Evolutionary conservation across 2,113 vertebrate genomes (phyloP).

Genomic region (Dicaeum eximium): DNA sequence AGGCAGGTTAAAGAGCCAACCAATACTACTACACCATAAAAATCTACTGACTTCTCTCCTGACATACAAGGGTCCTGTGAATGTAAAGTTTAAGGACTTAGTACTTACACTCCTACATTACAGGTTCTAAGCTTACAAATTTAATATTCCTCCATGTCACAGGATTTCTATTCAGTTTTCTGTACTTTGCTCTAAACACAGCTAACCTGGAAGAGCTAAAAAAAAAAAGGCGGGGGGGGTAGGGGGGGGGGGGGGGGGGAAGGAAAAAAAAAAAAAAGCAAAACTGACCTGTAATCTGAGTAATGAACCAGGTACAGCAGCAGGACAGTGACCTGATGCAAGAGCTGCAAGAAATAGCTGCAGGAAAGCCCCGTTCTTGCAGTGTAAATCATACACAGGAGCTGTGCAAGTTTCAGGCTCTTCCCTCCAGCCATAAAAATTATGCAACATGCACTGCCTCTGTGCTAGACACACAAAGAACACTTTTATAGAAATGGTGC

Average conservation of each 20-base stretch:
- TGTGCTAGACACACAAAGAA: not conserved
- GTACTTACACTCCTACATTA: not conserved
- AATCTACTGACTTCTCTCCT: not conserved
- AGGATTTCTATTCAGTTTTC: not conserved
- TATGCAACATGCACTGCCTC: not conserved
- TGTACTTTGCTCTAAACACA: not conserved
- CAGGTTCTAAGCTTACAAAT: not conserved
- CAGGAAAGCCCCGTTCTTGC: not conserved
- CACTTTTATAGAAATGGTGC: not conserved
- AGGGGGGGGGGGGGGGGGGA: accelerated
- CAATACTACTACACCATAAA: not conserved
- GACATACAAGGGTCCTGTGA: not conserved
- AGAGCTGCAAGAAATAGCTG: not conserved
- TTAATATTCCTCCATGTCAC: not conserved
- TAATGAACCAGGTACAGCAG: not conserved
- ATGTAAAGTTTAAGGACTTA: not conserved
- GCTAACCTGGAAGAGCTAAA: not conserved
- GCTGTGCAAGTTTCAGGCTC: not conserved
- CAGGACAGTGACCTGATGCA: not conserved
- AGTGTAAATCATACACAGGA: not conserved
- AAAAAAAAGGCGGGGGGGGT: not conserved
- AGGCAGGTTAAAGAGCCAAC: not conserved
- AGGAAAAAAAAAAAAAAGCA: not conserved
- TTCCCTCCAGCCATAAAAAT: conserved; percentile 13
- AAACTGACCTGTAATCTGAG: not conserved